phyloP scores from a whole-genome alignment of 2,797 vertebrate genomes.

The Coccyzus lansbergi region DNA sequence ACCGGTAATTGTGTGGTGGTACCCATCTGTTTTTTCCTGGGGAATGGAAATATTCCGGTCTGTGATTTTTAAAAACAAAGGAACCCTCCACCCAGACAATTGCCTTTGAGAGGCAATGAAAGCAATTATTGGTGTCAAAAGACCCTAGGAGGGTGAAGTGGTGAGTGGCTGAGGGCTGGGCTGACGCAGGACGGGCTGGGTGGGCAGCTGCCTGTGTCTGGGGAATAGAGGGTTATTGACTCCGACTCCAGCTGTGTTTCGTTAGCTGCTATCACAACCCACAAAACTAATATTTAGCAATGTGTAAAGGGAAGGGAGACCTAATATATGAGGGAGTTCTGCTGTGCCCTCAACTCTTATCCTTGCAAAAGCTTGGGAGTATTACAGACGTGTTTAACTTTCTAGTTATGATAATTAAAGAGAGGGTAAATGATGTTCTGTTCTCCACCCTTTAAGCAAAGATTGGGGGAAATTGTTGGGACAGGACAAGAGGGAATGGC shows the following conservation, averaged over 20 bases:
- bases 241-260: not conserved
- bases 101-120: not conserved
- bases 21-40: not conserved
- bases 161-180: not conserved
- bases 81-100: not conserved
- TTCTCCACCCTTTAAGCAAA: not conserved
- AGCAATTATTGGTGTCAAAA: slow-evolving; percentile 22
- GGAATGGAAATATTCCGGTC: not conserved
- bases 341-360: not conserved
- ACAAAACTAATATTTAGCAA: not conserved
- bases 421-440: not conserved
- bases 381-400: not conserved
- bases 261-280: not conserved
- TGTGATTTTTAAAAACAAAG: not conserved
- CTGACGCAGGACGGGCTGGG: not conserved
- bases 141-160: not conserved
- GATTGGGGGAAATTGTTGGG: not conserved
- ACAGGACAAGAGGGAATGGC: no score
- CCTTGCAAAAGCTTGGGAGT: not conserved
- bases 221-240: not conserved
- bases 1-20: not conserved
- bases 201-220: not conserved
- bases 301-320: not conserved
- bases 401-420: rapidly evolving
- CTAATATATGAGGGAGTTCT: not conserved